Evolutionary conservation across 92 coral and sea anemone genomes (phyloP), one percentile per base, ranked within the genome.

Genomic region (Epizoanthus illoricatus): DNA sequence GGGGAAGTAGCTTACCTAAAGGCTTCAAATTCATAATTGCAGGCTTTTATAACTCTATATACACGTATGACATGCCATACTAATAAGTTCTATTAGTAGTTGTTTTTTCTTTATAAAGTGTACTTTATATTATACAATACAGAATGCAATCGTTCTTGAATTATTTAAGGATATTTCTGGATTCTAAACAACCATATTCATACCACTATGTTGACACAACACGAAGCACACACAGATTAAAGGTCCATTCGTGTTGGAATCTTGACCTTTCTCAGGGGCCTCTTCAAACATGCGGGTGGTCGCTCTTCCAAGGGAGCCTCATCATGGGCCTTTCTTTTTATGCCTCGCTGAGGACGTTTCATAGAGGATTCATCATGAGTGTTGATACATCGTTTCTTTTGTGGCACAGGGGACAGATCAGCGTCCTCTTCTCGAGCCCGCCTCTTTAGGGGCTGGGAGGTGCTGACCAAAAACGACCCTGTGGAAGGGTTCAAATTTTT

Each of bases 231-330:
- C 17, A 7, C 4, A 63, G 61, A 43, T 76, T 78, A 78, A 19
- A 78, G 60, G 82, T 78, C 82, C 82, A 78, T 63, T 9, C 82
- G 82, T 23, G 60, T 39, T 21, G 82, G 82, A 56, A n/a, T 61
- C 39, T 45, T 78, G 60, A 78, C 17, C 59, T 41, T 63, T 63
- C 82, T 78, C n/a, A 41, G 4, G 4, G 82, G 20, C 71, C 82
- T 40, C 16, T 78, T 63, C 6, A 20, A 42, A 47, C 7, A 57
- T 62, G 67, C 36, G 65, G 39, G 15, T 12, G 60, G 43, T 63
- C 47, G 71, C 71, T 45, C 82, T 17, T 78, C 72, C 47, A 70
- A 45, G 58, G 82, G 28, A 19, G 82, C 72, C 40, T 78, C 71
- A 17, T 78, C 82, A 3, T 19, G 42, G 82, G 61, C 82, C 82